phyloP scores from a whole-genome alignment of 2,797 vertebrate species.

The Mus caroli region DNA sequence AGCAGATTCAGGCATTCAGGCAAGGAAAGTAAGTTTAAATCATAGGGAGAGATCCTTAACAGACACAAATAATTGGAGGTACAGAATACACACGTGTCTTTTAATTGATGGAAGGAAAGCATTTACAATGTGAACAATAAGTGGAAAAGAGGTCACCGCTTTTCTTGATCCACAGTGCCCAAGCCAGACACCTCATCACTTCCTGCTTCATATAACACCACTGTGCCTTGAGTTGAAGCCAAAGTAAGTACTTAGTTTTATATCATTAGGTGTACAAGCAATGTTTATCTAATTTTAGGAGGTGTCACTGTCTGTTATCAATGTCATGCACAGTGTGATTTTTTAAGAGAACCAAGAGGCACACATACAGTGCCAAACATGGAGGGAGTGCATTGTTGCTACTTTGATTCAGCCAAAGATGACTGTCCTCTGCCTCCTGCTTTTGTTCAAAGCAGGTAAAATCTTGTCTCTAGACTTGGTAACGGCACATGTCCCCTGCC shows the following conservation, averaged over 20 bases:
- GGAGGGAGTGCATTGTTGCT: background rate
- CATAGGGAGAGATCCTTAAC: constrained; percentile 63
- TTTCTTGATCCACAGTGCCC: constrained; percentile 76
- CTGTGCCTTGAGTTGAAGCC: constrained; percentile 77
- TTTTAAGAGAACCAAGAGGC: constrained; percentile 36
- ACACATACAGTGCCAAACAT: constrained; percentile 1
- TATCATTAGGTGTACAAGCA: constrained; percentile 66
- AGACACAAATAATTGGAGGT: constrained; percentile 59
- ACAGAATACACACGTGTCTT: constrained; percentile 53
- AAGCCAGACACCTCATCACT: constrained; percentile 72
- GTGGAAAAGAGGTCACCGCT: constrained; percentile 83
- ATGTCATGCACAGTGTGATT: constrained; percentile 50
- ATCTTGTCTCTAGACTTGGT: background rate
- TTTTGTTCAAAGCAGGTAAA: background rate
- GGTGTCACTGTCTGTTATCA: constrained; percentile 72
- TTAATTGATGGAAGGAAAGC: constrained; percentile 82
- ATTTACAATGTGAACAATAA: constrained; percentile 80
- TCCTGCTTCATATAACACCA: constrained; percentile 70
- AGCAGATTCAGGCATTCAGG: constrained; percentile 21
- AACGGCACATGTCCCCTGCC: background rate
- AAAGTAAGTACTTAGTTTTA: constrained; percentile 80
- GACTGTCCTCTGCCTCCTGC: background rate
- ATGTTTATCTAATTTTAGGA: constrained; percentile 68
- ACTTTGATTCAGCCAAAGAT: constrained; percentile 6
- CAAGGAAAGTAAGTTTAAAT: constrained; percentile 67